Evolutionary conservation across 2,888 invertebrate species (phyloP), one percentile per base, ranked within the genome.

Genomic region (Eretmocerus hayati): DNA sequence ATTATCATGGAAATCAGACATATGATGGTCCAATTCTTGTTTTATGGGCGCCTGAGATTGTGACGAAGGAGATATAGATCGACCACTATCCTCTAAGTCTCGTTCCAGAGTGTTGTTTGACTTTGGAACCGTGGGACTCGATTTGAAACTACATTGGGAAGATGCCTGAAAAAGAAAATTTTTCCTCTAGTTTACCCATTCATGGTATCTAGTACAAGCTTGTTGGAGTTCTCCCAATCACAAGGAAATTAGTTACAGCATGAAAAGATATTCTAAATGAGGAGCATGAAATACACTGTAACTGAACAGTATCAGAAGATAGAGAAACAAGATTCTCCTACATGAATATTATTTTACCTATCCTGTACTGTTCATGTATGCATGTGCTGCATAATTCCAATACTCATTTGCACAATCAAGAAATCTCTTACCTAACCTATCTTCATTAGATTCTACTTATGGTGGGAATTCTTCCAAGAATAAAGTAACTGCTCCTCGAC

Each of bases 61-160:
- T 52, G 78, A 73, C 55, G 76, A 66, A 67, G 75, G 74, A 63
- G 80, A 72, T 74, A 77, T 72, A 70, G 76, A 73, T 68, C 81
- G 76, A 49, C 72, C 69, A 57, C 72, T 69, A 62, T 73, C 72
- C 57, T 77, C 77, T 55, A 81, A 65, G 62, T 78, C 77, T 58
- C 70, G 70, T 61, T 74, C 73, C 62, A 74, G 71, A 63, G 80
- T 76, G 65, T 80, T 77, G 72, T 79, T 81, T 71, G 79, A 74
- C 75, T 82, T 82, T 76, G 81, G 80, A 63, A 69, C 65, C 60
- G 66, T 62, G 61, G 79, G 79, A 74, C 78, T 80, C 72, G 79
- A 77, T 76, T 81, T 81, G 71, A 78, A 81, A 76, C 80, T 80
- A 76, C 76, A 76, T 72, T 78, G 78, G 63, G 77, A 75, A 61